Conservation (phyloP, 2,888 invertebrate genomes). For the Busseola fusca region DNA sequence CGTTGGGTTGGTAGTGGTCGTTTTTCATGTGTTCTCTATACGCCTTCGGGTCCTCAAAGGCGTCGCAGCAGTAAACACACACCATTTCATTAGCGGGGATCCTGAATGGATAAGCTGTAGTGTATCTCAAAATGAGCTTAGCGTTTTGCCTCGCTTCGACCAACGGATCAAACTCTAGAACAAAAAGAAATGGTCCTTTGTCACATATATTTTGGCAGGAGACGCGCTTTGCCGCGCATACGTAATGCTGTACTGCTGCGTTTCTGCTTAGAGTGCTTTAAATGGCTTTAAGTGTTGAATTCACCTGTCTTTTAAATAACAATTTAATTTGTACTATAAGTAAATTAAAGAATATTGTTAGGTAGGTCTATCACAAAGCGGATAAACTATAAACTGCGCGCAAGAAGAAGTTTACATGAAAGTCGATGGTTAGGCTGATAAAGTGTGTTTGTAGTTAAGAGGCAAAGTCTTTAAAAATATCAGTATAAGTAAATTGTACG, state of each 20-base stretch:
- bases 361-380: not conserved
- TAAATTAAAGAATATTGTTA: not conserved
- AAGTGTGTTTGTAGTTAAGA: not conserved
- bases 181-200: conserved; percentile 74
- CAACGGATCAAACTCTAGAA: conserved; percentile 77
- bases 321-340: not conserved
- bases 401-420: not conserved
- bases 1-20: conserved; percentile 68
- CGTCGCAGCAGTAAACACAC: conserved; percentile 77
- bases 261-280: not conserved
- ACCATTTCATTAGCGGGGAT: conserved; percentile 73
- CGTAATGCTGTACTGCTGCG: not conserved
- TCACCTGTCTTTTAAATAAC: not conserved
- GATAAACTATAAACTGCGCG: not conserved
- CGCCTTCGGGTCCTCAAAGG: conserved; percentile 66
- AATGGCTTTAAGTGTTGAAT: not conserved
- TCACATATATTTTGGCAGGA: conserved; percentile 52
- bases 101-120: conserved; percentile 77
- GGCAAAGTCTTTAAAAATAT: not conserved
- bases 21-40: conserved; percentile 75
- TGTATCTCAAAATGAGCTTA: conserved; percentile 73
- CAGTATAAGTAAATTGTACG: not conserved
- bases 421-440: not conserved
- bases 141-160: conserved; percentile 76
- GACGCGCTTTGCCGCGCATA: conserved; percentile 8